Conservation (phyloP, 2,888 invertebrate genomes). For the Thereva nobilitata region DNA sequence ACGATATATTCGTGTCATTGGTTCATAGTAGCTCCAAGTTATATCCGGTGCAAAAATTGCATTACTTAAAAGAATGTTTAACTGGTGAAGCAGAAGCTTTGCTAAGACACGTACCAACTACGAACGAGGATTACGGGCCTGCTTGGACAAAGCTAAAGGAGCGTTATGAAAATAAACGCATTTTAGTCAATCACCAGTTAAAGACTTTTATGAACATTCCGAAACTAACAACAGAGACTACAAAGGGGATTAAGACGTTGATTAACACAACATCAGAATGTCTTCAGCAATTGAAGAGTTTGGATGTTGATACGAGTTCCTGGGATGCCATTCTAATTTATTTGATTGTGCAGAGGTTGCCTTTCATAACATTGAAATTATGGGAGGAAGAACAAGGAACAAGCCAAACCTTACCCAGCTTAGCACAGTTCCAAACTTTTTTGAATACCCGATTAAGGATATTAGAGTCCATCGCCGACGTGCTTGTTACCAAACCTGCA, state of each 20-base stretch:
- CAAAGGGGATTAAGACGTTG: conserved; percentile 35
- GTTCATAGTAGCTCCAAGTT: conserved; percentile 3
- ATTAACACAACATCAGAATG: neutral
- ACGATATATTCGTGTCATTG: conserved; percentile 1
- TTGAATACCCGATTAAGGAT: conserved; percentile 4
- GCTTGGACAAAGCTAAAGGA: conserved; percentile 30
- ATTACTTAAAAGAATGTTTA: conserved; percentile 20
- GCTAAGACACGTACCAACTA: conserved; percentile 25
- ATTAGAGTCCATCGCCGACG: neutral
- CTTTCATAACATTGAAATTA: neutral
- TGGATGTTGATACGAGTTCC: neutral
- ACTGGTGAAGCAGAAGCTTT: conserved; percentile 29
- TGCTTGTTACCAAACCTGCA: neutral
- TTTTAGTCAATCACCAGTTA: conserved; percentile 34
- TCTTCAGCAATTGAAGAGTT: neutral
- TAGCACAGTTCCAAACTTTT: neutral
- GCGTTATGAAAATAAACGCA: conserved; percentile 38
- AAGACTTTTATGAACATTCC: conserved; percentile 25
- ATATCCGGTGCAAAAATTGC: conserved; percentile 24
- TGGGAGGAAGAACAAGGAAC: conserved; percentile 13
- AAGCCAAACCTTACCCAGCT: neutral
- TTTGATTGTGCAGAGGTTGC: neutral
- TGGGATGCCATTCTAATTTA: conserved; percentile 1
- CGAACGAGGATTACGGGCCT: conserved; percentile 25
- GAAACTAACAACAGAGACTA: neutral